Evolutionary conservation across 1,140 invertebrate genomes (phyloP).

Genomic region (Drosophila pachea): DNA sequence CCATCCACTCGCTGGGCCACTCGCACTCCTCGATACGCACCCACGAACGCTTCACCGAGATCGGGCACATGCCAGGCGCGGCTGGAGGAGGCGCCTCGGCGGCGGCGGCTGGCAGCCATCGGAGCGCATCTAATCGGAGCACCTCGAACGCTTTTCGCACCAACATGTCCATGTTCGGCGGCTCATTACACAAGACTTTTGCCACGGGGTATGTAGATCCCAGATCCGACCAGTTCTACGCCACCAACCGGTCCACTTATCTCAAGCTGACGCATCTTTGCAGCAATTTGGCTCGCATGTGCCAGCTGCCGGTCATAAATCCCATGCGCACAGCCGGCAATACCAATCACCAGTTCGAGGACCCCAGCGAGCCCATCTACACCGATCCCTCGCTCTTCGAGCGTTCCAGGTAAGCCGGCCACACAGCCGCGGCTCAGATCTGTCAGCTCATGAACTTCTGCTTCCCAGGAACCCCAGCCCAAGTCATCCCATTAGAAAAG

Average conservation of each 20-base stretch:
- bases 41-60: constrained; percentile 76
- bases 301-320: constrained; percentile 78
- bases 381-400: constrained; percentile 95
- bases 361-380: constrained; percentile 95
- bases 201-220: constrained; percentile 80
- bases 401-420: constrained; percentile 83
- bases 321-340: constrained; percentile 66
- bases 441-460: background rate
- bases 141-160: constrained; percentile 72
- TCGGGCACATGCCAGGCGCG: constrained; percentile 60
- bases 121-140: constrained; percentile 66
- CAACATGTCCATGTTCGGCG: constrained; percentile 81
- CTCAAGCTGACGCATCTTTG: constrained; percentile 20
- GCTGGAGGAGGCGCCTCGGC: constrained; percentile 11
- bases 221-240: constrained; percentile 6
- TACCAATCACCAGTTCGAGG: constrained; percentile 82
- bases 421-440: background rate
- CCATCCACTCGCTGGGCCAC: constrained; percentile 73
- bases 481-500: constrained; percentile 17
- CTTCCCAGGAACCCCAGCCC: constrained; percentile 13
- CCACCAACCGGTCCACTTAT: constrained; percentile 54
- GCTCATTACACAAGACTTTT: constrained; percentile 82
- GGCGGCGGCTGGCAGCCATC: constrained; percentile 38
- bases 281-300: constrained; percentile 78
- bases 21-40: constrained; percentile 76